A percentile compares a stretch with the other conserved stretches of the same genome.
Conservation (phyloP, 2,888 invertebrate genomes). For the Caenorhabditis wallacei region DNA sequence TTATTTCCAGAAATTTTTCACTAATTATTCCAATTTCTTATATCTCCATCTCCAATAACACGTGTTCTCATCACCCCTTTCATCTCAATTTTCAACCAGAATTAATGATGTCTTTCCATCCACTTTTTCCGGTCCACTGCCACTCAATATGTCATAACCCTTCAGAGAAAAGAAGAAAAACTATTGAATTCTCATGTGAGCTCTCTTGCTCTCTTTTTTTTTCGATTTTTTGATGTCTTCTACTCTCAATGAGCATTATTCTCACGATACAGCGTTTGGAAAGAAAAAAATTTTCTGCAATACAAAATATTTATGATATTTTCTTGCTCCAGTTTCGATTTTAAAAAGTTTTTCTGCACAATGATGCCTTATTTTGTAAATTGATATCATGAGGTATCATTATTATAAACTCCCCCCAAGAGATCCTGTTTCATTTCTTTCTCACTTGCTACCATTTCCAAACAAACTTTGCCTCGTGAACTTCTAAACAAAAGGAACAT, state of each 20-base stretch:
- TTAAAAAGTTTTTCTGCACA: no score
- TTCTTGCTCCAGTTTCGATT: no score
- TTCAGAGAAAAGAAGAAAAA: slow-evolving; percentile 4
- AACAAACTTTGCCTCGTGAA: background rate
- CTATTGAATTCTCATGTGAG: slow-evolving; percentile 31
- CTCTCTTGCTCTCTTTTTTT: slow-evolving; percentile 23
- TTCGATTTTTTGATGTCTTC: slow-evolving; percentile 14
- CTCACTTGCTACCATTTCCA: slow-evolving; percentile 6
- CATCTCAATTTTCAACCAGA: background rate
- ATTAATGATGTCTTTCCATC: background rate
- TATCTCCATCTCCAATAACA: background rate
- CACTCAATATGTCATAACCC: slow-evolving; percentile 9
- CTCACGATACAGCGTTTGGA: background rate
- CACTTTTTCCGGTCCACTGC: slow-evolving; percentile 14
- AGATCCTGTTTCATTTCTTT: slow-evolving; percentile 14
- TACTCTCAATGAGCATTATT: background rate
- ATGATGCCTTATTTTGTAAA: slow-evolving; percentile 19
- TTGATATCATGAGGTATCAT: slow-evolving; percentile 35
- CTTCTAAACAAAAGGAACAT: slow-evolving; percentile 3
- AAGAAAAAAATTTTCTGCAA: background rate
- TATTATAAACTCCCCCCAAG: slow-evolving; percentile 1
- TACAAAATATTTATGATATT: no score
- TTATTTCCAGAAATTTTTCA: no score
- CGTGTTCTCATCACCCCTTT: no score
- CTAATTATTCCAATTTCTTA: no score